phyloP scores from a whole-genome alignment of 2,888 invertebrate species.

The Lithophane ornitopus region DNA sequence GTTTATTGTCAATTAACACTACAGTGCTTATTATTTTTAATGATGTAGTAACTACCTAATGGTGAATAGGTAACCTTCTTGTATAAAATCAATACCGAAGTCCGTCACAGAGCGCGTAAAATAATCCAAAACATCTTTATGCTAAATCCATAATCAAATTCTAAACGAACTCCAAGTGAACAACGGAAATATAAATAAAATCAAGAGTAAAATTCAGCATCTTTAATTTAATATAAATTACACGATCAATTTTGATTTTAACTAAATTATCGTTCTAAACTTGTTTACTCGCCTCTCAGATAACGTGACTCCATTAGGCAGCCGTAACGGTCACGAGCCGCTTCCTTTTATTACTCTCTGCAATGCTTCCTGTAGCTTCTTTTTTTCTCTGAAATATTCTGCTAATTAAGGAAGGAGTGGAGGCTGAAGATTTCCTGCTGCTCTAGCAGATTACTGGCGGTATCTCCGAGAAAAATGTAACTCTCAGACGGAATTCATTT shows the following conservation, averaged over 20 bases:
- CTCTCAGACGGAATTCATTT: conserved; percentile 79
- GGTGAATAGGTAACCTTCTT: too few relatives aligned
- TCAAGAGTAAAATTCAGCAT: conserved; percentile 56
- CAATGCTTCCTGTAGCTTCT: conserved; percentile 84
- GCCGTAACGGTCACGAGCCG: conserved; percentile 82
- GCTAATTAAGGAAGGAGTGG: conserved; percentile 89
- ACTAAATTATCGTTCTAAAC: conserved; percentile 72
- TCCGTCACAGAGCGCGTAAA: conserved; percentile 31
- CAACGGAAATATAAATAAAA: conserved; percentile 58
- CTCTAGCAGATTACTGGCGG: conserved; percentile 85
- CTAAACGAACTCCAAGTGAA: conserved; percentile 46
- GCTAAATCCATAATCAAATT: conserved; percentile 61
- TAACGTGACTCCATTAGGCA: conserved; percentile 81
- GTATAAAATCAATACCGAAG: conserved; percentile 1
- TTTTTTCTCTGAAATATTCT: conserved; percentile 87
- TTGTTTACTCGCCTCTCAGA: conserved; percentile 76
- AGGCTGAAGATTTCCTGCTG: conserved; percentile 88
- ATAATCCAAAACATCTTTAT: conserved; percentile 47
- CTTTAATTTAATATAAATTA: conserved; percentile 64
- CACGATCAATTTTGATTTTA: conserved; percentile 67
- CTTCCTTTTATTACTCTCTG: conserved; percentile 83
- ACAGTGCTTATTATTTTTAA: not conserved
- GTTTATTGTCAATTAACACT: too few relatives aligned
- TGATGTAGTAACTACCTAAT: not conserved
- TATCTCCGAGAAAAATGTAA: conserved; percentile 84